phyloP scores from a whole-genome alignment of 2,888 invertebrate genomes.

The Metacarcinus magister region DNA sequence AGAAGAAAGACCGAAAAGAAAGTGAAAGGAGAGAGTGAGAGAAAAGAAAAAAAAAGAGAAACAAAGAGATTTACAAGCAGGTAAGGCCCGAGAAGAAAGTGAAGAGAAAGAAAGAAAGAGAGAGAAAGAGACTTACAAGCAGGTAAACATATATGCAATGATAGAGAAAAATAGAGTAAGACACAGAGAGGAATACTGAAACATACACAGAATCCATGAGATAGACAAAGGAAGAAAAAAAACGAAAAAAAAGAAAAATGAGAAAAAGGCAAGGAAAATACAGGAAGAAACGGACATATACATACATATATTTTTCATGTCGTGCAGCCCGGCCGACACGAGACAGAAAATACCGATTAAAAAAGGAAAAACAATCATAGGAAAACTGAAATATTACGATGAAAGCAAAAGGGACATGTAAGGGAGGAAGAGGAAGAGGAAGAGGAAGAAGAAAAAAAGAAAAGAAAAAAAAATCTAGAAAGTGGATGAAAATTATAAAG shows the following conservation, averaged over 20 bases:
- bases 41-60: not conserved
- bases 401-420: slow-evolving; percentile 4
- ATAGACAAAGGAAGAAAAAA: not conserved
- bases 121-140: not conserved
- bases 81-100: not conserved
- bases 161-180: not conserved
- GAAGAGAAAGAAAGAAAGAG: not conserved
- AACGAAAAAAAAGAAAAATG: not conserved
- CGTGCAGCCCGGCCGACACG: not conserved
- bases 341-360: not conserved
- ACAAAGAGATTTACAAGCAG: not conserved
- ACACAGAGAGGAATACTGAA: not conserved
- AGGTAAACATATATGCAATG: not conserved
- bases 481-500: not conserved
- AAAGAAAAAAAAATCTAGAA: not conserved
- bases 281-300: not conserved
- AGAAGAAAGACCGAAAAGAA: not conserved
- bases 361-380: not conserved
- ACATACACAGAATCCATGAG: not conserved
- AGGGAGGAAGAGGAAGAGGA: not conserved
- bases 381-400: not conserved
- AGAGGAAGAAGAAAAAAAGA: not conserved
- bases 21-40: not conserved
- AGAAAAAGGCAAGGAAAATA: not conserved
- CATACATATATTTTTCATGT: not conserved